Base-by-base conservation (phyloP, 2,888 invertebrate genomes). In the Drosophila melanocephala region DNA sequence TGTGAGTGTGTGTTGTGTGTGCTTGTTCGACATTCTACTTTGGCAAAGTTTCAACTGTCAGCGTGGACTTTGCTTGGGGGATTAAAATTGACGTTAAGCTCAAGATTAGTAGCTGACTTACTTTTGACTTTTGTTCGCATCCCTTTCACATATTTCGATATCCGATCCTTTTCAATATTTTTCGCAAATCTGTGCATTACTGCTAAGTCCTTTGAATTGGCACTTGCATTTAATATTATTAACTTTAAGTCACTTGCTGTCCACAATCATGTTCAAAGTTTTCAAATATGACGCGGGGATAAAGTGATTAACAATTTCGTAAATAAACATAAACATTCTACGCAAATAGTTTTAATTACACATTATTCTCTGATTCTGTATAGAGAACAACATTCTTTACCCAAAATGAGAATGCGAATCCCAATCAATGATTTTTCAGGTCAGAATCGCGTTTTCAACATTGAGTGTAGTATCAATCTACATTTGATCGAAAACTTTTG, bases 61-160 rank as follows among this genome's bases (percentile, higher is more conserved):
- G 68, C 87, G 72, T 74, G 57, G 83, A 84, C 76, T 79, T 82
- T 73, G 72, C 52, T 61, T 30, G 28, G 61, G 74, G 84, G 76
- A 89, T 87, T 90, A 90, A 77, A 87, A 76, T 77, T 75, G 79
- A 84, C 81, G 65, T 84, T 90, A 87, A 87, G 83, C 89, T 66
- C 76, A 74, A 83, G 87, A 90, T 88, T 88, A 90, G 87, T 83
- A 90, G 80, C 73, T 73, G 87, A 82, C 77, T 83, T 86, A 66
- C 59, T 73, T 72, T 74, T 83, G 80, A 73, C 62, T 75, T 64
- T 61, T 68, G 51, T 59, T 47, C 51, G 52, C 32, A 68, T 60
- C 53, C 73, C 69, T 26, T 68, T 16, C 26, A 55, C 57, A 37
- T 19, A 10, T 39, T 56, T 37, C 56, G 57, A 16, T 44, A 33